phyloP scores from a whole-genome alignment of 2,113 vertebrate species.

The Zingel zingel region DNA sequence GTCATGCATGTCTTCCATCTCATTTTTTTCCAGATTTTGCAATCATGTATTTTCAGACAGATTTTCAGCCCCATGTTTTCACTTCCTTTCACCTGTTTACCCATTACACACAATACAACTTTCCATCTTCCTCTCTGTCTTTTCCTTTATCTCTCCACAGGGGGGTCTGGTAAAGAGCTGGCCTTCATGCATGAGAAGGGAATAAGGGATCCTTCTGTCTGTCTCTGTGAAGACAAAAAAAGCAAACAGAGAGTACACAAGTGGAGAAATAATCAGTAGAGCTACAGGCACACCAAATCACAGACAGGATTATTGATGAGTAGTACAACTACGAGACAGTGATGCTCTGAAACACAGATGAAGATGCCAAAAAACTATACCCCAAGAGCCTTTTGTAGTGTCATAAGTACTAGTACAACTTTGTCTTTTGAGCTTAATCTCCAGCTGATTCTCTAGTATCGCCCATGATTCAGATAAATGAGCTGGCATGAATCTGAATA shows the following conservation, averaged over 20 bases:
- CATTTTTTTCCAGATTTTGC: background rate
- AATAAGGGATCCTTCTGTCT: slow-evolving; percentile 60
- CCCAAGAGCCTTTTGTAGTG: background rate
- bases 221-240: slow-evolving; percentile 49
- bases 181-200: slow-evolving; percentile 69
- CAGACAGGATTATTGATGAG: slow-evolving; percentile 2
- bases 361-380: background rate
- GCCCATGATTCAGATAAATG: background rate
- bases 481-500: background rate
- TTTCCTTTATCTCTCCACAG: slow-evolving; percentile 20
- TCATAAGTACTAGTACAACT: background rate
- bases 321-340: background rate
- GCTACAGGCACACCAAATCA: background rate
- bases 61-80: background rate
- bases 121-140: background rate
- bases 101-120: slow-evolving; percentile 29
- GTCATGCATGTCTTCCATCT: background rate
- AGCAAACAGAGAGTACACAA: slow-evolving; percentile 42
- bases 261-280: slow-evolving; percentile 34
- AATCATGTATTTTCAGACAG: background rate
- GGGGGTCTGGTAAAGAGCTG: slow-evolving; percentile 52
- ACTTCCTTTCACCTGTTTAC: slow-evolving; percentile 1
- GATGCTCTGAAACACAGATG: background rate
- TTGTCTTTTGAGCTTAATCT: background rate
- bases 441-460: background rate